Percentiles rank a stretch among this genome's conserved stretches.
Conservation (phyloP, 2,113 vertebrate genomes). For the Scophthalmus maximus region DNA sequence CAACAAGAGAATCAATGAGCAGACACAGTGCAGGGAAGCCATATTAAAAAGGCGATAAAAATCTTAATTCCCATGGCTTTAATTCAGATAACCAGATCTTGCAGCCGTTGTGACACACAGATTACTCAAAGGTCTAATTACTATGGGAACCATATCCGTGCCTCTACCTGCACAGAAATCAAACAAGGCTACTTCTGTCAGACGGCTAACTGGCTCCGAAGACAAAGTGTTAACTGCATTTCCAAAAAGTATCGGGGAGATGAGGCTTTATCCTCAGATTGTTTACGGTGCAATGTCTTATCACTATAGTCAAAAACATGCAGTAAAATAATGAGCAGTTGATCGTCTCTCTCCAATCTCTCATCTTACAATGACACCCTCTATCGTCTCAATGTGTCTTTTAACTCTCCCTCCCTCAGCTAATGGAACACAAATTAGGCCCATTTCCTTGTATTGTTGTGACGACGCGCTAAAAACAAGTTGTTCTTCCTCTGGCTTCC, state of each 20-base stretch:
- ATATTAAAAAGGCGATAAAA: slow-evolving; percentile 47
- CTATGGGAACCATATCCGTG: slow-evolving; percentile 27
- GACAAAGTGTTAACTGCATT: neutral
- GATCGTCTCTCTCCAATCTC: neutral
- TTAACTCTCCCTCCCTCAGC: slow-evolving; percentile 21
- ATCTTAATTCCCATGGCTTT: slow-evolving; percentile 41
- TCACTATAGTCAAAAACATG: neutral
- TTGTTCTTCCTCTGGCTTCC: slow-evolving; percentile 39
- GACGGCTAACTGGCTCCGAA: slow-evolving; percentile 18
- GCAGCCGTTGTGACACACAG: slow-evolving; percentile 20
- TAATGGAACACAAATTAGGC: slow-evolving; percentile 62
- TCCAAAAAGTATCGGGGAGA: neutral
- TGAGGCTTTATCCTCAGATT: slow-evolving; percentile 12
- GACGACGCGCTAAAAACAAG: slow-evolving; percentile 32
- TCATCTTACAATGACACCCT: neutral
- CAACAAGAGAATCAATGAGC: neutral
- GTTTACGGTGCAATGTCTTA: neutral
- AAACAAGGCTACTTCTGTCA: slow-evolving; percentile 23
- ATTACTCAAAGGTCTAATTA: slow-evolving; percentile 36
- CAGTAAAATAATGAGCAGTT: neutral
- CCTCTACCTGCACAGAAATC: slow-evolving; percentile 21
- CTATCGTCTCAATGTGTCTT: slow-evolving; percentile 15
- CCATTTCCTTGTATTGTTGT: slow-evolving; percentile 40
- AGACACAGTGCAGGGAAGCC: neutral
- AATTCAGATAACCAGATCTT: slow-evolving; percentile 34